Evolutionary conservation across 2,888 invertebrate species (phyloP).

Genomic region (Alloplasta piceator): DNA sequence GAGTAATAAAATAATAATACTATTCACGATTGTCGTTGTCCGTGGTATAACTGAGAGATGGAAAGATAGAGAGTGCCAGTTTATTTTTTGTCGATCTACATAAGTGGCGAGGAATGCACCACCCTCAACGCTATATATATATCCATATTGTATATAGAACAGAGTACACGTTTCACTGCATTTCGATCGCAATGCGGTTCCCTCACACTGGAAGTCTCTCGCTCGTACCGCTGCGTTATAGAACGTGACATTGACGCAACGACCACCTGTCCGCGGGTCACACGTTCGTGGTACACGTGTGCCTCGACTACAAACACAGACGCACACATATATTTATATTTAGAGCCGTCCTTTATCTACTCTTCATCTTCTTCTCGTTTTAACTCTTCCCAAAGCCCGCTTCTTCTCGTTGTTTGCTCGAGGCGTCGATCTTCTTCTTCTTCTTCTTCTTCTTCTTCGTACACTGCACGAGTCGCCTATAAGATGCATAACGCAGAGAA

Average conservation of each 20-base stretch:
- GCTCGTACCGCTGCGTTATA: conserved; percentile 11
- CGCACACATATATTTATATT: conserved; percentile 3
- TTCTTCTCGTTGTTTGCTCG: conserved; percentile 3
- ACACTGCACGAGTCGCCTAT: conserved; percentile 3
- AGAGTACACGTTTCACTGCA: conserved; percentile 12
- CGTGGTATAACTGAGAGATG: too few relatives aligned
- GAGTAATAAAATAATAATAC: too few relatives aligned
- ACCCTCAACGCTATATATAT: not conserved
- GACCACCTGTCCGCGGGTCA: conserved; percentile 60
- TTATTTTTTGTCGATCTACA: not conserved
- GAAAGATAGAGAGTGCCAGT: too few relatives aligned
- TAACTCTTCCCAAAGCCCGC: not conserved
- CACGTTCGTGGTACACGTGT: conserved; percentile 51
- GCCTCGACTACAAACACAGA: conserved; percentile 21
- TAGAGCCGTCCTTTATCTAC: conserved; percentile 8
- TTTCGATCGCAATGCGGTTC: conserved; percentile 41
- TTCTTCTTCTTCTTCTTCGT: not conserved
- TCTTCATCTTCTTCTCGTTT: not conserved
- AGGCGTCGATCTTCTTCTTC: conserved; percentile 28
- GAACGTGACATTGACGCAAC: conserved; percentile 63
- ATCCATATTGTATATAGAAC: not conserved
- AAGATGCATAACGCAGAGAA: conserved; percentile 65
- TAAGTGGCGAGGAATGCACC: conserved; percentile 1
- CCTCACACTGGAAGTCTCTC: not conserved
- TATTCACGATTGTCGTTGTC: too few relatives aligned